phyloP scores from a whole-genome alignment of 2,888 invertebrate genomes.

The Nomada ruficornis region DNA sequence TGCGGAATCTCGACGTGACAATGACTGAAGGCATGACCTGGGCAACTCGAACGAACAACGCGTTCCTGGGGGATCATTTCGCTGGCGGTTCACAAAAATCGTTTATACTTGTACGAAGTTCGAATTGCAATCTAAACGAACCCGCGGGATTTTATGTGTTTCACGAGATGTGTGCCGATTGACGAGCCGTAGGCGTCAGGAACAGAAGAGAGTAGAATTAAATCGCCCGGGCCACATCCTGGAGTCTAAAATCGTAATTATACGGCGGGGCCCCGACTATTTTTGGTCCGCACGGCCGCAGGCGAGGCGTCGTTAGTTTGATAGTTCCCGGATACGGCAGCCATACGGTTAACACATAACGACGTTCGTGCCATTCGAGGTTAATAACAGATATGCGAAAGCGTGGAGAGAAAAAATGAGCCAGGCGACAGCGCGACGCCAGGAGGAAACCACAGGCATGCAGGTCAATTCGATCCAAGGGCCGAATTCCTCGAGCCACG shows the following conservation, averaged over 20 bases:
- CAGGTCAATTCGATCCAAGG: conserved; percentile 47
- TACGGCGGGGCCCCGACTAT: conserved; percentile 63
- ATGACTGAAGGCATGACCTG: conserved; percentile 1
- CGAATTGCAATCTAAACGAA: conserved; percentile 42
- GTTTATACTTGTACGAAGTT: conserved; percentile 3
- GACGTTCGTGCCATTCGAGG: conserved; percentile 56
- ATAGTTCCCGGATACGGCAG: conserved; percentile 64
- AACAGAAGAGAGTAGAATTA: conserved; percentile 50
- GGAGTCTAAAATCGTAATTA: conserved; percentile 58
- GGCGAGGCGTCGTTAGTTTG: conserved; percentile 66
- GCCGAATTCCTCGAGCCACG: conserved; percentile 39
- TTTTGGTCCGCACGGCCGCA: conserved; percentile 64
- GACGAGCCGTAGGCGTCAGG: conserved; percentile 25
- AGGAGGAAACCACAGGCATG: conserved; percentile 45
- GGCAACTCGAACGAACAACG: neutral
- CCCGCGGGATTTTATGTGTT: conserved; percentile 13
- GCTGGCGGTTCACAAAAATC: too few species aligned
- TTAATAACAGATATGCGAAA: conserved; percentile 56
- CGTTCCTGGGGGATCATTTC: neutral
- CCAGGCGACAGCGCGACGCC: conserved; percentile 49
- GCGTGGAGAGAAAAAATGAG: conserved; percentile 29
- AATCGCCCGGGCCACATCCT: conserved; percentile 55
- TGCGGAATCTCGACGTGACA: conserved; percentile 11
- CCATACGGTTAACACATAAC: conserved; percentile 55
- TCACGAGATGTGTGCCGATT: conserved; percentile 31